phyloP scores from a whole-genome alignment of 2,797 vertebrate species.

The Poeciliopsis gracilis region DNA sequence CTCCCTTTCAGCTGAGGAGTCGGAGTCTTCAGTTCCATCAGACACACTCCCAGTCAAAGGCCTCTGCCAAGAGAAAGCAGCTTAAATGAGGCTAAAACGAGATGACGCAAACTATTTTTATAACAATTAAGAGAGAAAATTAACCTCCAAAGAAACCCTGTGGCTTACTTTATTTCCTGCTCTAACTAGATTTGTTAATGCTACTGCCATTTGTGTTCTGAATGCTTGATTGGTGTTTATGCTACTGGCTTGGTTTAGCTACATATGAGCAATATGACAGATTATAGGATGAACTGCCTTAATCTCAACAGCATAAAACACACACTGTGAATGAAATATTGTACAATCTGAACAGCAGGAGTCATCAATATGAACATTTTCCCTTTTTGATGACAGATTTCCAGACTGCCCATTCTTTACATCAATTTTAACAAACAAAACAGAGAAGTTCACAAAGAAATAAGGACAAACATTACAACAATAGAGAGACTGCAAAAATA shows the following conservation, averaged over 20 bases:
- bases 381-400: background rate
- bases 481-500: background rate
- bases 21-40: slow-evolving; percentile 96
- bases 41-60: slow-evolving; percentile 93
- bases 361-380: background rate
- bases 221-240: background rate
- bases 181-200: background rate
- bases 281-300: background rate
- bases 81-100: background rate
- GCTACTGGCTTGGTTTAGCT: background rate
- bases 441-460: background rate
- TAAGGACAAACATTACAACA: background rate
- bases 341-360: background rate
- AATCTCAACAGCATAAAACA: background rate
- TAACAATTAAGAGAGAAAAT: background rate
- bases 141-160: background rate
- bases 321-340: background rate
- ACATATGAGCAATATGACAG: background rate
- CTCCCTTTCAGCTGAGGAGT: slow-evolving; percentile 96
- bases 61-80: slow-evolving; percentile 79
- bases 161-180: background rate
- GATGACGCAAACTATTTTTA: background rate
- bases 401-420: background rate
- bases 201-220: background rate
- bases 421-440: background rate